phyloP scores from a whole-genome alignment of 92 coral and sea anemone species.

The Umimayanthus chanpuru region DNA sequence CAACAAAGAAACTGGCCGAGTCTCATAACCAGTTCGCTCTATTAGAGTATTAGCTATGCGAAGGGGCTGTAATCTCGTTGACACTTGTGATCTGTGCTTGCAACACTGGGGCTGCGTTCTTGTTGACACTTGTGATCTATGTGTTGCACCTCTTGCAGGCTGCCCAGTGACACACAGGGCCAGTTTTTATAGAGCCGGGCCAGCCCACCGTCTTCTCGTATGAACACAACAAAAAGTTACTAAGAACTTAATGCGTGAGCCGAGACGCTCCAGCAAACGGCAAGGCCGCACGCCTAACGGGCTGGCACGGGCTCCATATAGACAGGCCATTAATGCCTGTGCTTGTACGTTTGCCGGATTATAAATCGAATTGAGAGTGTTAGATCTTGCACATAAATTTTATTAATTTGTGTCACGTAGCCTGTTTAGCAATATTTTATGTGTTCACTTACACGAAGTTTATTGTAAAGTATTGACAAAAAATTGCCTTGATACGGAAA shows the following conservation, averaged over 20 bases:
- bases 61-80: background rate
- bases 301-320: too few relatives aligned
- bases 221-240: too few relatives aligned
- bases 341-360: too few relatives aligned
- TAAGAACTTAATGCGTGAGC: too few relatives aligned
- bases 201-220: too few relatives aligned
- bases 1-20: too few relatives aligned
- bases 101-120: background rate
- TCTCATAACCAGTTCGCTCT: background rate
- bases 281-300: too few relatives aligned
- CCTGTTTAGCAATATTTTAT: background rate
- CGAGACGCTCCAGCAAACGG: too few relatives aligned
- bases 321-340: too few relatives aligned
- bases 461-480: conserved; percentile 1
- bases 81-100: background rate
- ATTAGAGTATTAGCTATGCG: background rate
- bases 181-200: too few relatives aligned
- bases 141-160: background rate
- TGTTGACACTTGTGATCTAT: background rate
- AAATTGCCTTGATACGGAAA: background rate
- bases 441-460: background rate
- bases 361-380: background rate
- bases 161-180: too few relatives aligned
- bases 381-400: background rate
- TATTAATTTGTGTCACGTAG: background rate